These are phyloP conservation scores for Gnathonemus echidnorhynchus DNA, from an alignment of 2,113 vertebrate genomes.

Conservation along the genomic window DNA sequence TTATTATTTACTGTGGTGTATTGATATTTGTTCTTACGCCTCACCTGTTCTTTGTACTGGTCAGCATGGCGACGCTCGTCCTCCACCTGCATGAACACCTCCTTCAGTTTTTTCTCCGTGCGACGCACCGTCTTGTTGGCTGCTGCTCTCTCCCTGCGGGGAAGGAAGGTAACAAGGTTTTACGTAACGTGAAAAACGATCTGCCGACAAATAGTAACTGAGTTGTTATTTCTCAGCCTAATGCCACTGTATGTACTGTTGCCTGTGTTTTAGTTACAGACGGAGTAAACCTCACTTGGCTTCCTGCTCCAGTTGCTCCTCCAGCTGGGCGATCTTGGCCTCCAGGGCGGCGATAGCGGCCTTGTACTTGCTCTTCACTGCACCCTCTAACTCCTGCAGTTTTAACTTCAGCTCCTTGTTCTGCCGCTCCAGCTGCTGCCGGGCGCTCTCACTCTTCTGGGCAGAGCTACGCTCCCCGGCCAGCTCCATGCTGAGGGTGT, in stretches of 20 bases:
- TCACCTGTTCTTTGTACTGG: conserved; percentile 94
- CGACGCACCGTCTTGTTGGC: conserved; percentile 90
- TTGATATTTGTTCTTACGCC: neutral
- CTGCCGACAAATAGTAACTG: neutral
- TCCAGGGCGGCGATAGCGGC: conserved; percentile 84
- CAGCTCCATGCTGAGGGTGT: conserved; percentile 77
- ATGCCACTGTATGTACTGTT: neutral
- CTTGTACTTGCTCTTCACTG: conserved; percentile 94
- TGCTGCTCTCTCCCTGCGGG: conserved; percentile 77
- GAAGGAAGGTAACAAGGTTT: neutral
- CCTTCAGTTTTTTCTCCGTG: conserved; percentile 95
- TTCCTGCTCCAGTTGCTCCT: conserved; percentile 96
- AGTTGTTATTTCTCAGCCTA: neutral
- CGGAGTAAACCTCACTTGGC: conserved; percentile 71
- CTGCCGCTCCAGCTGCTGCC: conserved; percentile 90
- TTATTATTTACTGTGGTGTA: neutral
- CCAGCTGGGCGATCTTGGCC: conserved; percentile 87
- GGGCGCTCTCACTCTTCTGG: conserved; percentile 89
- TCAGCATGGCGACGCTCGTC: conserved; percentile 91
- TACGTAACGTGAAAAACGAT: neutral
- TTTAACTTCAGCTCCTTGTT: conserved; percentile 95
- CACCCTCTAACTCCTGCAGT: conserved; percentile 86
- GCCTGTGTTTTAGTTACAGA: neutral
- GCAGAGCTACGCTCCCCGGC: conserved; percentile 73
- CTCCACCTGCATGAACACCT: conserved; percentile 96